Percentiles rank a stretch among this genome's conserved stretches.
These are phyloP conservation scores for Heliconius ismenius DNA, from an alignment of 2,888 invertebrate species.

Conservation along the genomic window DNA sequence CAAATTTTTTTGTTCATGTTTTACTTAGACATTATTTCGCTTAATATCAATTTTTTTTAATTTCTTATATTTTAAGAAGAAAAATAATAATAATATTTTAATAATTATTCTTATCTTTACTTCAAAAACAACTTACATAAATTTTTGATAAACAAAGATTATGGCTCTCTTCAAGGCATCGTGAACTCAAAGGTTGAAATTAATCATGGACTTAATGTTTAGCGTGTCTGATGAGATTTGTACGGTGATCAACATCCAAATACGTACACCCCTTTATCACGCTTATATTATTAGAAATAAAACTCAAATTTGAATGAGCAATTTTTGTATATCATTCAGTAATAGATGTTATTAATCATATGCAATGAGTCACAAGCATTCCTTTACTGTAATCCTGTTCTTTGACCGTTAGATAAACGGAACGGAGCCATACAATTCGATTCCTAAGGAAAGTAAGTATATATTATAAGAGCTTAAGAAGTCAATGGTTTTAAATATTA, in stretches of 20 bases:
- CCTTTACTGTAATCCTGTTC: slow-evolving; percentile 45
- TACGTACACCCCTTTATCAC: slow-evolving; percentile 29
- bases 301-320: slow-evolving; percentile 20
- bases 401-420: slow-evolving; percentile 43
- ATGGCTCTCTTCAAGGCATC: slow-evolving; percentile 29
- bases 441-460: slow-evolving; percentile 2
- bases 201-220: slow-evolving; percentile 51
- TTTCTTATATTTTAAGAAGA: too few species aligned
- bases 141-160: slow-evolving; percentile 25
- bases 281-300: slow-evolving; percentile 12
- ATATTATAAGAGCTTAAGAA: slow-evolving; percentile 7
- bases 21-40: neutral
- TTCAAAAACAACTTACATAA: neutral
- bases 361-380: slow-evolving; percentile 52
- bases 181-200: slow-evolving; percentile 47
- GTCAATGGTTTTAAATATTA: neutral
- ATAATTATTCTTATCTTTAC: neutral
- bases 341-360: slow-evolving; percentile 52
- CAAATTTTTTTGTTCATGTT: neutral
- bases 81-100: too few species aligned
- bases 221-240: slow-evolving; percentile 42
- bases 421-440: slow-evolving; percentile 28
- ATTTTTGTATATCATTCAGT: slow-evolving; percentile 29
- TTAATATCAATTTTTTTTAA: neutral
- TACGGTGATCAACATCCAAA: slow-evolving; percentile 37